Conservation (phyloP, 2,797 vertebrate genomes). For the Acrossocheilus fasciatus region DNA sequence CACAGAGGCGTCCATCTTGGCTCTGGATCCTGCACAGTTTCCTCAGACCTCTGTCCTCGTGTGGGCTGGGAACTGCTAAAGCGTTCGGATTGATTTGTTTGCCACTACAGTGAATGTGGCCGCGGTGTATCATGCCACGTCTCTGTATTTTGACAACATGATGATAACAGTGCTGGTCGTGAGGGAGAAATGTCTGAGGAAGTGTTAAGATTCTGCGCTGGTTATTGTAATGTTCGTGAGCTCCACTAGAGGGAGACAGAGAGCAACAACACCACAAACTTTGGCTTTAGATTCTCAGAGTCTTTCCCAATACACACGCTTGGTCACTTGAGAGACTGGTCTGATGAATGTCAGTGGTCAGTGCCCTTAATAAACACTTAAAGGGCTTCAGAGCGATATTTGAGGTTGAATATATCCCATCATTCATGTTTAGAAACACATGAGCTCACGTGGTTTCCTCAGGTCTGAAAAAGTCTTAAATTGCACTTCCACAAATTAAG, state of each 20-base stretch:
- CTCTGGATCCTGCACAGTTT: conserved; percentile 24
- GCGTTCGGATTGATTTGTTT: conserved; percentile 37
- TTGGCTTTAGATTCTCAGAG: background rate
- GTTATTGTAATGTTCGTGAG: background rate
- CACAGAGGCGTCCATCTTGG: conserved; percentile 46
- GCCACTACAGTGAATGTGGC: conserved; percentile 23
- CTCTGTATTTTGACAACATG: conserved; percentile 8
- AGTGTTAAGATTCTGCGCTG: background rate
- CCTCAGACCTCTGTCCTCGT: conserved; percentile 41
- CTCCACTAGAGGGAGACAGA: conserved; percentile 38
- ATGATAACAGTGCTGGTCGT: background rate
- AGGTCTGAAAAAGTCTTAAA: background rate
- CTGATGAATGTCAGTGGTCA: background rate
- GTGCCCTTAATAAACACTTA: background rate
- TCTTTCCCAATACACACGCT: background rate
- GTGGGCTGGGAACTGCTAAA: conserved; percentile 29
- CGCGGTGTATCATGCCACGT: background rate
- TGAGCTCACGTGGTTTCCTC: background rate
- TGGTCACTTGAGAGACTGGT: background rate
- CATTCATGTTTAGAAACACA: background rate
- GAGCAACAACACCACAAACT: background rate
- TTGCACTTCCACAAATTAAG: background rate
- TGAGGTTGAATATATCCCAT: background rate
- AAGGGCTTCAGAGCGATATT: background rate
- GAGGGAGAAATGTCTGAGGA: conserved; percentile 3